Percentiles rank a stretch among this genome's conserved stretches.
These are phyloP conservation scores for Calameuta pallipes DNA, from an alignment of 2,888 invertebrate genomes.

Conservation along the genomic window DNA sequence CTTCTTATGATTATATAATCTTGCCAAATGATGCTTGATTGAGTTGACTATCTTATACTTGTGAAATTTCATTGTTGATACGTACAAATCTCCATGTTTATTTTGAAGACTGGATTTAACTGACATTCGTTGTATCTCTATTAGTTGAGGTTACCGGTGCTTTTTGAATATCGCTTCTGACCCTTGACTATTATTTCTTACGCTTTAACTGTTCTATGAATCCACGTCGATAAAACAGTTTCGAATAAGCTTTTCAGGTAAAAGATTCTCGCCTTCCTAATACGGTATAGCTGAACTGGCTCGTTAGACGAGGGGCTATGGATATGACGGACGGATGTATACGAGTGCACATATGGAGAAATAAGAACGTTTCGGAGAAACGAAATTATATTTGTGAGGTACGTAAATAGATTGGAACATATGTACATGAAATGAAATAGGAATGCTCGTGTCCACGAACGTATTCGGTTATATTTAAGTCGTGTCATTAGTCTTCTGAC, in stretches of 20 bases:
- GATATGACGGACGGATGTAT: background rate
- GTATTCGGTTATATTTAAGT: slow-evolving; percentile 47
- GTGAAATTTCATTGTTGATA: background rate
- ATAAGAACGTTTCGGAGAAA: slow-evolving; percentile 20
- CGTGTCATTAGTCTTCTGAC: slow-evolving; percentile 44
- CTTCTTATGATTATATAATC: background rate
- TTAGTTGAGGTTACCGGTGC: background rate
- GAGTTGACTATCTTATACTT: background rate
- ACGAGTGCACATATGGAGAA: background rate
- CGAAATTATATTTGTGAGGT: slow-evolving; percentile 25
- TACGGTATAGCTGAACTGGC: background rate
- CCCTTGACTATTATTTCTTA: background rate
- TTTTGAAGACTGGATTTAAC: background rate
- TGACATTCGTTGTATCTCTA: background rate
- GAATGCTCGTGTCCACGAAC: slow-evolving; percentile 26
- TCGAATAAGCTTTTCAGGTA: background rate
- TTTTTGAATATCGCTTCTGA: background rate
- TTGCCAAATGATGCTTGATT: background rate
- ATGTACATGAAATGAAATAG: slow-evolving; percentile 26
- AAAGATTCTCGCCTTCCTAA: background rate
- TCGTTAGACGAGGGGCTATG: background rate
- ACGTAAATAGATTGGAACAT: slow-evolving; percentile 28
- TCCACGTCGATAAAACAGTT: background rate
- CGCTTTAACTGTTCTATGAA: background rate
- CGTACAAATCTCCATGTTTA: background rate